These are phyloP conservation scores for Tinea trinotella DNA, from an alignment of 2,888 invertebrate species.

Conservation along the genomic window DNA sequence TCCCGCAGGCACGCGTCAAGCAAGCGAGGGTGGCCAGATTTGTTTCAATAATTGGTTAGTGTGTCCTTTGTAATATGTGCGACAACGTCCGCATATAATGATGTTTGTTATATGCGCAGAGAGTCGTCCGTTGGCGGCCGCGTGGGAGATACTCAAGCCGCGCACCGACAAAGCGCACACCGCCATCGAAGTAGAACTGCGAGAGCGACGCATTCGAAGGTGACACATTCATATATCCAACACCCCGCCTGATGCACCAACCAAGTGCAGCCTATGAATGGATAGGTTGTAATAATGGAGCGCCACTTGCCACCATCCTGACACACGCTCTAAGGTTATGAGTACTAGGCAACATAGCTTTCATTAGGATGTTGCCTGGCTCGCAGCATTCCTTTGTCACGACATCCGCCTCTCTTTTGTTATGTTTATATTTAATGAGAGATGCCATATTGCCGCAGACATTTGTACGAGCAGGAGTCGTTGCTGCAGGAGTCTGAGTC, in stretches of 20 bases:
- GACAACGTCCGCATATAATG: too few species aligned
- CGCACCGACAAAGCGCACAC: constrained; percentile 54
- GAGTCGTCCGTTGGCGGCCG: constrained; percentile 40
- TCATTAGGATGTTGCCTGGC: too few species aligned
- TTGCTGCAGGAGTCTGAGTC: constrained; percentile 73
- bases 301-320: too few species aligned
- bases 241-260: neutral
- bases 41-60: constrained; percentile 44
- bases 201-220: constrained; percentile 64
- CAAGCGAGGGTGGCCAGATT: constrained; percentile 41
- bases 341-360: too few species aligned
- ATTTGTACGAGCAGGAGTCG: constrained; percentile 77
- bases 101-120: constrained; percentile 34
- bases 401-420: too few species aligned
- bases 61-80: neutral
- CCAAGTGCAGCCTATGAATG: neutral
- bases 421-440: too few species aligned
- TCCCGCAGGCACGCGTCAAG: constrained; percentile 37
- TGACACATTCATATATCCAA: constrained; percentile 24
- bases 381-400: too few species aligned
- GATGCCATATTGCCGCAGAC: constrained; percentile 37
- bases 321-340: too few species aligned
- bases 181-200: constrained; percentile 70
- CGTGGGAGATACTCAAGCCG: constrained; percentile 54
- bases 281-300: neutral